A percentile compares a stretch with the other conserved stretches of the same genome.
Conservation (phyloP, 2,888 invertebrate species). For the Aspidapion aeneum region DNA sequence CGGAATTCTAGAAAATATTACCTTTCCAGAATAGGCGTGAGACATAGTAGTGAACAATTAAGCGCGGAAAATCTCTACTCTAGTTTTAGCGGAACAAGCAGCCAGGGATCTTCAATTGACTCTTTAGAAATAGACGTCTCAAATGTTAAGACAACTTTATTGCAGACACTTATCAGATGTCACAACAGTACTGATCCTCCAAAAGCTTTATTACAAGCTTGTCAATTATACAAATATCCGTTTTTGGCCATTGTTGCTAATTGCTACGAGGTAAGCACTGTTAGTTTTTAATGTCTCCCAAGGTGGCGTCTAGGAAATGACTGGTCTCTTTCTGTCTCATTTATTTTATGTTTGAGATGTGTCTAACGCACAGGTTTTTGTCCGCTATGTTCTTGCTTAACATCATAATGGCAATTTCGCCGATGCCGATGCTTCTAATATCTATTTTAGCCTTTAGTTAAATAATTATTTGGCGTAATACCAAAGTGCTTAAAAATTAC, state of each 20-base stretch:
- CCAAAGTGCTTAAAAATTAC: too few relatives aligned
- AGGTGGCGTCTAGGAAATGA: too few relatives aligned
- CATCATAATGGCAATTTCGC: too few relatives aligned
- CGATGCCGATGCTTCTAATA: too few relatives aligned
- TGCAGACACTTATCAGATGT: conserved; percentile 62
- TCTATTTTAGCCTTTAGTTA: too few relatives aligned
- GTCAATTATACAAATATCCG: conserved; percentile 56
- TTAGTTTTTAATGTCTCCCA: too few relatives aligned
- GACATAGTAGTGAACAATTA: conserved; percentile 31
- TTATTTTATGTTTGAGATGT: too few relatives aligned
- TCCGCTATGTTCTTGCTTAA: too few relatives aligned
- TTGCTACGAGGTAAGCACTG: conserved; percentile 60
- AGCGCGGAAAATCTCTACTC: conserved; percentile 24
- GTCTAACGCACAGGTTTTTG: too few relatives aligned
- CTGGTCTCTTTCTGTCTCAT: too few relatives aligned
- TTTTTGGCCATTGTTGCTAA: conserved; percentile 63
- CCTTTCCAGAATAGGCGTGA: conserved; percentile 43
- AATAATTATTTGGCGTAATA: too few relatives aligned
- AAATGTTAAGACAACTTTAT: conserved; percentile 45
- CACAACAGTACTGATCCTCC: conserved; percentile 70
- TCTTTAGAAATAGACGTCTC: conserved; percentile 48
- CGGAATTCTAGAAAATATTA: conserved; percentile 45
- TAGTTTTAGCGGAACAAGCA: conserved; percentile 37
- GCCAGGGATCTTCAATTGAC: conserved; percentile 48
- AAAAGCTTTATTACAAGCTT: conserved; percentile 58